These are phyloP conservation scores for Acrocera orbiculus DNA, from an alignment of 2,888 invertebrate genomes.

Conservation along the genomic window DNA sequence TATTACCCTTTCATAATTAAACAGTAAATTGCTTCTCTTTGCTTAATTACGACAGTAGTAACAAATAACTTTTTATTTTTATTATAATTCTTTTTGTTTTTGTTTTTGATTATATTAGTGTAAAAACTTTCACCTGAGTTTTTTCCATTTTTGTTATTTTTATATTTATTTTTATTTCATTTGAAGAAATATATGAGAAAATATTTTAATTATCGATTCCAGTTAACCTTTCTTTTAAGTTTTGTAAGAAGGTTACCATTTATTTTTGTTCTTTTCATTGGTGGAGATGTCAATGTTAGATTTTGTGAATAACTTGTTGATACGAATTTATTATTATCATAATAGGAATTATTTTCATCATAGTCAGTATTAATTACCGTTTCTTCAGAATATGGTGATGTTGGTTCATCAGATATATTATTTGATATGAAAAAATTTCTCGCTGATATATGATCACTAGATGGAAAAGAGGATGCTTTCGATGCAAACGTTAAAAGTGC, in stretches of 20 bases:
- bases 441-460: slow-evolving; percentile 19
- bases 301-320: slow-evolving; percentile 5
- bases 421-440: slow-evolving; percentile 29
- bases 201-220: slow-evolving; percentile 23
- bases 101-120: no score
- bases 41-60: no score
- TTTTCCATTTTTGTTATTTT: no score
- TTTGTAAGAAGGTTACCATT: slow-evolving; percentile 26
- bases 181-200: not conserved
- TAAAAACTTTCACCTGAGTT: not conserved
- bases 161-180: not conserved
- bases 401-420: no score
- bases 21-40: no score
- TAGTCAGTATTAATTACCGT: no score
- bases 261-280: slow-evolving; percentile 23
- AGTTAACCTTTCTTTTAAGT: slow-evolving; percentile 28
- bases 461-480: slow-evolving; percentile 26
- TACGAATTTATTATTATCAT: slow-evolving; percentile 18
- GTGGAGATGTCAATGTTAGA: slow-evolving; percentile 13
- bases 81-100: no score
- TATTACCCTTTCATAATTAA: no score
- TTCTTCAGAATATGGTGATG: slow-evolving; percentile 6
- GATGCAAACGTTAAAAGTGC: slow-evolving; percentile 61
- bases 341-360: slow-evolving; percentile 21
- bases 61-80: no score